Evolutionary conservation across 2,888 invertebrate species (phyloP), one percentile per base, ranked within the genome.

Genomic region (Tortrix viridana): DNA sequence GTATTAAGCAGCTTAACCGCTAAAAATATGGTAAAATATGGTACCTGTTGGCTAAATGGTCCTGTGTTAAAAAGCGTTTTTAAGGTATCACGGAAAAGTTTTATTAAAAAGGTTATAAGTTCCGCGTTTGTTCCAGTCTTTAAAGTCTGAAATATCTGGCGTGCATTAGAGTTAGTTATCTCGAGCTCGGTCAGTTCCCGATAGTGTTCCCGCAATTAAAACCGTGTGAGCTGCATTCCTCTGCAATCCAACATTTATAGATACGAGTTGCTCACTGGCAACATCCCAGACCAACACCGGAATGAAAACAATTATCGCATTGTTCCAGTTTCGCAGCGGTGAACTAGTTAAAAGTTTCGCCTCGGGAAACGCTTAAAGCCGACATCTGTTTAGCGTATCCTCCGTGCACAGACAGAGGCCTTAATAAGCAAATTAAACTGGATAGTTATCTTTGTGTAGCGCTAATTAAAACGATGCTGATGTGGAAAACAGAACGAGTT

Each of bases 291-390:
- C 22, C 57, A 52, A 63, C 63, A 43, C 57, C 63, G 58, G 63
- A 63, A 63, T 63, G 47, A 58, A 63, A 63, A 63, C 63, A 63
- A 63, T 63, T 53, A 63, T 63, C 63, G 53, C 63, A 63, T 63
- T 63, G 63, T 63, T 53, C 63, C 53, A 63, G 53, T 58, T 63
- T 48, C 37, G 61, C 47, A 58, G 53, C 58, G 63, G 47, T 58
- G 63, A 53, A 58, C 57, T 63, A 63, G 63, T 62, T 62, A 62
- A 62, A 62, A 62, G 57, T 62, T 52, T 52, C 44, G 47, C 53
- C 26, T n/a, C 60, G 19, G 47, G 53, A 26, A 60, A 55, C 50
- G 62, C 46, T 56, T 50, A 23, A 46, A 41, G 47, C 61, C 48
- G 55, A 55, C 62, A 63, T 63, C 53, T 58, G 63, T 53, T 63